A percentile compares a stretch with the other conserved stretches of the same genome.
phyloP scores from a whole-genome alignment of 2,888 invertebrate species.

The Hydropsyche betteni region DNA sequence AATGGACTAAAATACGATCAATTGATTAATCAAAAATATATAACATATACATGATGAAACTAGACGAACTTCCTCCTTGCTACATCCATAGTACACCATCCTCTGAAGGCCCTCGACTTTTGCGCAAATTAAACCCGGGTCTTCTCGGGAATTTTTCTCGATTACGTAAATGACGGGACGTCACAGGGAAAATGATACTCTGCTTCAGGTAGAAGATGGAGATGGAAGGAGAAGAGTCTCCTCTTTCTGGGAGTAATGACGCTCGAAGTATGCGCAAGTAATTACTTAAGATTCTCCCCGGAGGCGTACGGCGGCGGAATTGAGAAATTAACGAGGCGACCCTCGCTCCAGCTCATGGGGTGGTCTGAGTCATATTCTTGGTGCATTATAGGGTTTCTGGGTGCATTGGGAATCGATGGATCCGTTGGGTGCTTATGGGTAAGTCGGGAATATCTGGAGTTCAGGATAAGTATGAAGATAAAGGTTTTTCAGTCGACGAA shows the following conservation, averaged over 20 bases:
- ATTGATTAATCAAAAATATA: too few relatives aligned
- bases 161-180: slow-evolving; percentile 42
- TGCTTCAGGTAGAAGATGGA: slow-evolving; percentile 17
- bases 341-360: not conserved
- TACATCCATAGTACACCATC: too few relatives aligned
- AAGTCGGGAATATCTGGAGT: too few relatives aligned
- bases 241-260: slow-evolving; percentile 35
- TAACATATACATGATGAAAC: too few relatives aligned
- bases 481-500: too few relatives aligned
- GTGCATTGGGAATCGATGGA: too few relatives aligned
- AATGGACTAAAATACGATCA: too few relatives aligned
- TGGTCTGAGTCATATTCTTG: not conserved
- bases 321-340: slow-evolving; percentile 49
- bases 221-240: not conserved
- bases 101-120: too few relatives aligned
- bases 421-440: too few relatives aligned
- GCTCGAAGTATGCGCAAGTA: slow-evolving; percentile 49
- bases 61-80: too few relatives aligned
- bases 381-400: not conserved
- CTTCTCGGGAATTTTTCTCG: slow-evolving; percentile 35
- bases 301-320: slow-evolving; percentile 40
- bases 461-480: too few relatives aligned
- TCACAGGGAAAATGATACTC: slow-evolving; percentile 41
- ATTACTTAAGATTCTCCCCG: slow-evolving; percentile 49
- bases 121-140: too few relatives aligned